Conservation (phyloP, 1,140 invertebrate species). For the Lucilia sericata region DNA sequence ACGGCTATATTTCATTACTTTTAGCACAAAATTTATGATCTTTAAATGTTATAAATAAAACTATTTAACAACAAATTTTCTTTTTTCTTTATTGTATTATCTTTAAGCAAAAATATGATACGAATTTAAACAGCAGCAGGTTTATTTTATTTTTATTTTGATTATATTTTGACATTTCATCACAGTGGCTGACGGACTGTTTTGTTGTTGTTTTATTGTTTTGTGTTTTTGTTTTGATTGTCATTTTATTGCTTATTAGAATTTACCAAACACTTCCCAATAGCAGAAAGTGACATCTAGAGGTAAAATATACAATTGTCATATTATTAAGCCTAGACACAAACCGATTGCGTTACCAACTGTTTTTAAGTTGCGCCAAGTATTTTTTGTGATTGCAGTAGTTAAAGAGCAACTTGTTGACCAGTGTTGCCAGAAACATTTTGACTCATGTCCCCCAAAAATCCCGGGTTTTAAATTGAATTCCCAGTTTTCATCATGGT, state of each 20-base stretch:
- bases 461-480: too few relatives aligned
- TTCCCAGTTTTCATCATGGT: too few relatives aligned
- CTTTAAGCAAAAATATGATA: background rate
- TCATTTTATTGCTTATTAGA: background rate
- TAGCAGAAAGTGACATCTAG: background rate
- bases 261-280: background rate
- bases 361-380: too few relatives aligned
- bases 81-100: background rate
- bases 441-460: too few relatives aligned
- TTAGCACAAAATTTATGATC: background rate
- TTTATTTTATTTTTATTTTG: slow-evolving; percentile 26
- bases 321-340: background rate
- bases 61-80: background rate
- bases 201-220: slow-evolving; percentile 9
- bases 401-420: too few relatives aligned
- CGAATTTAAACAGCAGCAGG: background rate
- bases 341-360: background rate
- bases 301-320: background rate
- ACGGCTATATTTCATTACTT: background rate
- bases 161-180: slow-evolving; percentile 21
- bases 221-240: slow-evolving; percentile 2
- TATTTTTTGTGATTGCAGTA: too few relatives aligned
- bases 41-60: background rate
- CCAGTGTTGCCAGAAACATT: too few relatives aligned
- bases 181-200: background rate